Evolutionary conservation across 2,113 vertebrate species (phyloP), one percentile per base, ranked within the genome.

Genomic region (Campylomormyrus tamandua): DNA sequence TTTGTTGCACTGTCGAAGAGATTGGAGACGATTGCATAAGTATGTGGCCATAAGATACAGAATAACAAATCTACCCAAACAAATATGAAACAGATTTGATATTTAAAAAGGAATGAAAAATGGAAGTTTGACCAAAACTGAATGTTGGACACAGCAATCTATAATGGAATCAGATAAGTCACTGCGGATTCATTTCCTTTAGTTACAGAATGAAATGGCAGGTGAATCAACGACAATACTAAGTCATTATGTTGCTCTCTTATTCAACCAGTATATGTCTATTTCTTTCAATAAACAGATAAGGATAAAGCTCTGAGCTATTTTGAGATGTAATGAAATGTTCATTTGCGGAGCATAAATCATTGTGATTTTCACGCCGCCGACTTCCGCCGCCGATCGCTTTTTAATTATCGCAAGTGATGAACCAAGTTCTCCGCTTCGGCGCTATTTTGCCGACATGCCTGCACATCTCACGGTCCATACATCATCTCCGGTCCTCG

Each of bases 111-210:
- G 42, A 88, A 39, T 62, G 21, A 19, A 88, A 66, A 88, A 48
- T 19, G 9, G 58, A 50, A 56, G 17, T 90, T 87, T 66, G 74
- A 35, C 46, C 53, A 21, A 87, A 87, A 80, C n/a, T 8, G 56
- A 87, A 70, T 86, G n/a, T 21, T 66, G 53, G 53, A 90, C 50
- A 39, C 53, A 89, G 53, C 56, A 46, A 74, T 90, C 83, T 87
- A 90, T 70, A 87, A 90, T 74, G 58, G 89, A 86, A 90, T 74
- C 89, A 90, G 84, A 87, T 87, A 89, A 48, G 77, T 39, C 46
- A 87, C 15, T 46, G 52, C 53, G 58, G 80, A 90, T 35, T 70
- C 83, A 66, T 74, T 52, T 42, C 45, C 56, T 90, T 90, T 87
- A 87, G 66, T 87, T 49, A 87, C 11, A 52, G 89, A 87, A 39